A percentile compares a stretch with the other conserved stretches of the same genome.
Conservation (phyloP, 1,140 invertebrate genomes). For the Brachionus calyciflorus region DNA sequence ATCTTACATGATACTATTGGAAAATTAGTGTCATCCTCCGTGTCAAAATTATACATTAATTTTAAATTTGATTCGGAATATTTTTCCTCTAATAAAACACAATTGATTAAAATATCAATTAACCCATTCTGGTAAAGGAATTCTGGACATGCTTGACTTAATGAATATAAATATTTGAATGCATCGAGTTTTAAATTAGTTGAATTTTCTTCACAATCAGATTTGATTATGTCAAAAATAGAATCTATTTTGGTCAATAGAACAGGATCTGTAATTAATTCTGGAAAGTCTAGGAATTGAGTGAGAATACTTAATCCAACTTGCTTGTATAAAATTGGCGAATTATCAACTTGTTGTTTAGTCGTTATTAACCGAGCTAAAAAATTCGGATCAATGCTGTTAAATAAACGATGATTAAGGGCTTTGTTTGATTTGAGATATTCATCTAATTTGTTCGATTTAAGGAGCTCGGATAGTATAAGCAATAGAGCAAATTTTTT, state of each 20-base stretch:
- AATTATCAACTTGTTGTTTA: conserved; percentile 33
- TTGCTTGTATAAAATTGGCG: conserved; percentile 15
- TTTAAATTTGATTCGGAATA: not conserved
- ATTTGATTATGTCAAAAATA: not conserved
- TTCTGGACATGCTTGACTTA: conserved; percentile 26
- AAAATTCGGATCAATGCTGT: conserved; percentile 26
- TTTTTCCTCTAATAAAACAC: conserved; percentile 9
- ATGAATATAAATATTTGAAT: conserved; percentile 11
- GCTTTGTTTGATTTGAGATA: not conserved
- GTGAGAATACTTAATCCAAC: conserved; percentile 33
- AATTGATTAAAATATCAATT: not conserved
- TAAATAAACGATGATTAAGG: not conserved
- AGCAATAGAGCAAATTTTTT: conserved; percentile 40
- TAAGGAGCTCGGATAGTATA: conserved; percentile 10
- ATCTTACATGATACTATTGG: conserved; percentile 3
- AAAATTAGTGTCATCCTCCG: conserved; percentile 2
- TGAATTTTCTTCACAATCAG: not conserved
- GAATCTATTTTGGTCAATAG: conserved; percentile 27
- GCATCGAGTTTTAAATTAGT: not conserved
- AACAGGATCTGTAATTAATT: conserved; percentile 36
- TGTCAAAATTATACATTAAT: not conserved
- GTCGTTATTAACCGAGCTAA: conserved; percentile 31
- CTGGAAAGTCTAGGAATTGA: conserved; percentile 16
- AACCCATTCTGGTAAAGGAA: conserved; percentile 37
- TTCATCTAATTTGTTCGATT: conserved; percentile 32